These are phyloP conservation scores for Gryon sp. DNA, from an alignment of 1,140 invertebrate species.

Conservation along the genomic window DNA sequence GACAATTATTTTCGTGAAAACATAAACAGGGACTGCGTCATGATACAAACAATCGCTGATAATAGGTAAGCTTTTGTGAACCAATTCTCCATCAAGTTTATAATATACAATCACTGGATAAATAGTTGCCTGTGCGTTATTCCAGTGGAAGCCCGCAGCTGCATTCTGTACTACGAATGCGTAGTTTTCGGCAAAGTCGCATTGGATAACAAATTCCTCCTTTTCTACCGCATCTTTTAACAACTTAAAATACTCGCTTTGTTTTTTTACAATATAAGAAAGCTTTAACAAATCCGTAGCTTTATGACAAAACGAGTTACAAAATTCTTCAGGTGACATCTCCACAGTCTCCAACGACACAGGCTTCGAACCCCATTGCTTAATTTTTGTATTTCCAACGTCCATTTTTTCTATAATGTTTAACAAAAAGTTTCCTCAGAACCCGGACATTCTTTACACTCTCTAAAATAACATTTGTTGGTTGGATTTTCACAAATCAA, in stretches of 20 bases:
- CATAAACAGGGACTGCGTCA: slow-evolving; percentile 27
- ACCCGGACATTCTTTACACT: neutral
- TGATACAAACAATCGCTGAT: slow-evolving; percentile 44
- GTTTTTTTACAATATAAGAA: too few relatives aligned
- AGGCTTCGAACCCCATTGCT: too few relatives aligned
- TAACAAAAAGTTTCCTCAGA: neutral
- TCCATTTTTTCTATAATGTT: too few relatives aligned
- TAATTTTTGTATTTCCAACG: too few relatives aligned
- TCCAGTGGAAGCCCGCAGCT: slow-evolving; percentile 11
- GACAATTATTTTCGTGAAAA: slow-evolving; percentile 16
- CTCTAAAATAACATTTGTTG: neutral
- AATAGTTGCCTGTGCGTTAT: slow-evolving; percentile 44
- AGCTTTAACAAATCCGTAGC: too few relatives aligned
- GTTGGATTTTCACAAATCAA: slow-evolving; percentile 6
- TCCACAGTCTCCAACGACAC: too few relatives aligned
- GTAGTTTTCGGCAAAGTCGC: slow-evolving; percentile 35
- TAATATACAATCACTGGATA: slow-evolving; percentile 33
- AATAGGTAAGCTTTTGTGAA: slow-evolving; percentile 23
- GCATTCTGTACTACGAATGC: slow-evolving; percentile 29
- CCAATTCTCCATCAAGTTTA: slow-evolving; percentile 3
- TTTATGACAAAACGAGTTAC: too few relatives aligned
- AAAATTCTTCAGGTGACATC: too few relatives aligned
- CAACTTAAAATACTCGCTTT: too few relatives aligned
- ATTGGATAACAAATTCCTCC: slow-evolving; percentile 10
- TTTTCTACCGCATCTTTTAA: neutral